Percentiles rank a stretch among this genome's conserved stretches.
These are phyloP conservation scores for Hylaeus anthracinus DNA, from an alignment of 1,140 invertebrate species.

Conservation along the genomic window DNA sequence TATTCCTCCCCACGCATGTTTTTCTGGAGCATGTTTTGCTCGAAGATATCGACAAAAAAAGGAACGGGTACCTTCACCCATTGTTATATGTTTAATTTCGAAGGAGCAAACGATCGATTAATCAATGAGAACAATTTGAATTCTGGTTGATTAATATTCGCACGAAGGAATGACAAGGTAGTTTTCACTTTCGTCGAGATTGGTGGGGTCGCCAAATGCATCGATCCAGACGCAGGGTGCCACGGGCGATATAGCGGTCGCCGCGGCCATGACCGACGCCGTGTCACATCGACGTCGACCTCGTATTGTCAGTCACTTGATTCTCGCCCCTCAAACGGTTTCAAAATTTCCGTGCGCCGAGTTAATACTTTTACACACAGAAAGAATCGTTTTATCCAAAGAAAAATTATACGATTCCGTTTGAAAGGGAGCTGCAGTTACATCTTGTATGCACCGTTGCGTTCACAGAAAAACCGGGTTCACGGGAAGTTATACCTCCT, in stretches of 20 bases:
- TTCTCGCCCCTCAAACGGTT: not conserved
- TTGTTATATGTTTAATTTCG: too few species aligned
- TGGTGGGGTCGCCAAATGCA: conserved; percentile 16
- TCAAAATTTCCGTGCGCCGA: not conserved
- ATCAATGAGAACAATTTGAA: too few species aligned
- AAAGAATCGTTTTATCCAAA: not conserved
- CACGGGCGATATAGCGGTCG: not conserved
- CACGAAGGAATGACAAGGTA: not conserved
- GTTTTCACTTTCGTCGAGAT: conserved; percentile 11
- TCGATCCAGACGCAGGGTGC: conserved; percentile 3
- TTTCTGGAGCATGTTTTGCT: too few species aligned
- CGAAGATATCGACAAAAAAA: too few species aligned
- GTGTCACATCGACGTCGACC: conserved; percentile 9
- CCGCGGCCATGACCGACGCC: conserved; percentile 12
- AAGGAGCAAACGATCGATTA: too few species aligned
- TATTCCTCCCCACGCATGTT: too few species aligned
- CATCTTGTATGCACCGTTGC: too few species aligned
- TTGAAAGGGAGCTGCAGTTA: not conserved
- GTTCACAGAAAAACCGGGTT: too few species aligned
- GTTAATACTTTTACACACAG: not conserved
- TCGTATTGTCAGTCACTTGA: conserved; percentile 13
- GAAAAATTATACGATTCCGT: not conserved
- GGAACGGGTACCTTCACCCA: too few species aligned
- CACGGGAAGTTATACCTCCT: too few species aligned
- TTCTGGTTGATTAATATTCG: not conserved